Evolutionary conservation across 2,113 vertebrate species (phyloP), one percentile per base, ranked within the genome.

Genomic region (Lycaon pictus): DNA sequence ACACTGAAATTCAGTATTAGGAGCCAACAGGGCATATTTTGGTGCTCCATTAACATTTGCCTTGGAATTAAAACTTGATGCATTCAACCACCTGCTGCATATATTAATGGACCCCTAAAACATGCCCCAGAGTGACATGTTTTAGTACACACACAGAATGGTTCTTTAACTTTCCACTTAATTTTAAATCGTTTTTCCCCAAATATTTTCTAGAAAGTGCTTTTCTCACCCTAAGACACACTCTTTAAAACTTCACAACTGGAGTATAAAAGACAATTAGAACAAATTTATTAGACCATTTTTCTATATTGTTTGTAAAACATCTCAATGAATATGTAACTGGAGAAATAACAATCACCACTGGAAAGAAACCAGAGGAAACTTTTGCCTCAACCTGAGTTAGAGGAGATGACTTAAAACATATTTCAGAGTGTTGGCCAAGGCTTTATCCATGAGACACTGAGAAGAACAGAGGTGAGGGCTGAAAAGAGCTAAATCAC

Each of bases 101-200:
- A 76, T 98, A 98, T 97, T 98, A 98, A 98, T 97, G 93, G 96
- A 96, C 96, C 95, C 97, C 97, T 98, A 98, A 98, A 98, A 98
- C 85, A 93, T 81, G 62, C 97, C 97, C 96, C 90, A 97, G 97
- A 98, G 98, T 98, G 93, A 97, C 93, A 67, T 15, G 83, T 96
- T 95, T 98, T 98, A 98, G 97, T 93, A 79, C 79, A 96, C 22
- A 88, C 93, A 90, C 56, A 94, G 27, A 95, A 96, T 32, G 60
- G 65, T 71, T 98, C 55, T 97, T 92, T 93, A 91, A 55, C 27
- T 91, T 93, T 86, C 81, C 60, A 98, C 93, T 98, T 96, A 95
- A 97, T 96, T 98, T 98, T 96, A 96, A 96, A 94, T 79, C 93
- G 93, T 98, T 88, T 15, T 90, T 79, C 72, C 69, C 96, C 90